Percentiles rank a stretch among this genome's conserved stretches.
These are phyloP conservation scores for Allygus modestus DNA, from an alignment of 2,888 invertebrate genomes.

Conservation along the genomic window DNA sequence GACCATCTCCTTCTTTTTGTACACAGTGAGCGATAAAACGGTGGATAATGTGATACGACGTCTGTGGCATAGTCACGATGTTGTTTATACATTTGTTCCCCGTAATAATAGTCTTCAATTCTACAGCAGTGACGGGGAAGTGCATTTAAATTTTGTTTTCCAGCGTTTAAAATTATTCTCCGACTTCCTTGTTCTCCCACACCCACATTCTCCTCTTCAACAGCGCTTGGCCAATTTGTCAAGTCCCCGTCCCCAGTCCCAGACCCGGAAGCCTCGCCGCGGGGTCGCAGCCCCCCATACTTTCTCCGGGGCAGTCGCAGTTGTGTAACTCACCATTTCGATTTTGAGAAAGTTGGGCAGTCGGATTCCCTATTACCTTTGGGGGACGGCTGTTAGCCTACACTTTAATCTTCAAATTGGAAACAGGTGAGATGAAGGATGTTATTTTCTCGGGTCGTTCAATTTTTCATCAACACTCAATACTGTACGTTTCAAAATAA, in stretches of 20 bases:
- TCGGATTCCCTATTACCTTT: not conserved
- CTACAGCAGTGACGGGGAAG: too few species aligned
- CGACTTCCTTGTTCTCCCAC: too few species aligned
- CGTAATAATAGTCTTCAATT: too few species aligned
- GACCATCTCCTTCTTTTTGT: too few species aligned
- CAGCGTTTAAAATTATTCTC: too few species aligned
- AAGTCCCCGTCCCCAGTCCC: not conserved
- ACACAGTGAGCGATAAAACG: too few species aligned
- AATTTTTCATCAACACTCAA: not conserved
- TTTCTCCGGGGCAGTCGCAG: conserved; percentile 8
- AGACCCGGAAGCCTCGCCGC: not conserved
- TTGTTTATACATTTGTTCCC: too few species aligned
- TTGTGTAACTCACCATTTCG: conserved; percentile 3
- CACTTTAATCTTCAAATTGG: not conserved
- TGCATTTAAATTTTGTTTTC: too few species aligned
- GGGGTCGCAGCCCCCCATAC: conserved; percentile 20
- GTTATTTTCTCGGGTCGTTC: not conserved
- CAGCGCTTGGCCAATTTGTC: not conserved
- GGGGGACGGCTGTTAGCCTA: not conserved
- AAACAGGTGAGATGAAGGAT: not conserved
- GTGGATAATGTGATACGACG: too few species aligned
- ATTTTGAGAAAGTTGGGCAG: conserved; percentile 6
- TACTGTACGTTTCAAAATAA: too few species aligned
- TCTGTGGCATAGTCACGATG: too few species aligned
- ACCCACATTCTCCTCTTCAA: too few species aligned